Evolutionary conservation across 2,797 vertebrate species (phyloP), one percentile per base, ranked within the genome.

Genomic region (Acestrorhynchus altus): DNA sequence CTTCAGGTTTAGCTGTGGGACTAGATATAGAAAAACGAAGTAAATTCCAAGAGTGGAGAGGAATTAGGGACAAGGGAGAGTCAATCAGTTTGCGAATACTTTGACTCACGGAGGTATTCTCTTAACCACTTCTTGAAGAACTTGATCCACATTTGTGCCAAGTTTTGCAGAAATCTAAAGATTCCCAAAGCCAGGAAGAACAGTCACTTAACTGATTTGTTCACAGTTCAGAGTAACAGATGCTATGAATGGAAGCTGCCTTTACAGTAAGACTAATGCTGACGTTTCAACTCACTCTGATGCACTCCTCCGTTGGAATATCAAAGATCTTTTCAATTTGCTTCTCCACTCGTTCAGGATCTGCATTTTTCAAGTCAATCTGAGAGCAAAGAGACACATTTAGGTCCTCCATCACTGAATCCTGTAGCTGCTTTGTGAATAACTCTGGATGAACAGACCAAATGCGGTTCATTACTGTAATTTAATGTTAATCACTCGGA

Each of bases 301-400:
- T 91, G 72, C 97, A 98, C 76, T 98, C 95, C 46, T 93, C 89
- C 15, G 71, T 4, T 42, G 97, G 94, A 83, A 99, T 97, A 90
- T 98, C 97, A 89, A 99, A 98, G 42, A 96, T 87, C 64, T 94
- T 98, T 88, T 98, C 96, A 74, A 99, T 96, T 88, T 99, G 97
- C 35, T 93, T 94, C 89, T 95, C 96, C 74, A 96, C 97, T 81
- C 94, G 90, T 79, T 95, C 95, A 59, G 97, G 97, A 80, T 98
- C 94, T 40, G 98, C 97, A 83, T 97, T 96, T 92, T 96, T 99
- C 83, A 99, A 91, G 88, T 99, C 98, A 86, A 99, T 98, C 97
- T 99, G 83, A 76, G 31, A 44, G 39, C 40, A 31, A 44, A 65
- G 28, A 35, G 31, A 35, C n/a, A n/a, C n/a, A n/a, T n/a, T n/a